These are phyloP conservation scores for Thalassoma bifasciatum DNA, from an alignment of 2,113 vertebrate genomes.

Conservation along the genomic window DNA sequence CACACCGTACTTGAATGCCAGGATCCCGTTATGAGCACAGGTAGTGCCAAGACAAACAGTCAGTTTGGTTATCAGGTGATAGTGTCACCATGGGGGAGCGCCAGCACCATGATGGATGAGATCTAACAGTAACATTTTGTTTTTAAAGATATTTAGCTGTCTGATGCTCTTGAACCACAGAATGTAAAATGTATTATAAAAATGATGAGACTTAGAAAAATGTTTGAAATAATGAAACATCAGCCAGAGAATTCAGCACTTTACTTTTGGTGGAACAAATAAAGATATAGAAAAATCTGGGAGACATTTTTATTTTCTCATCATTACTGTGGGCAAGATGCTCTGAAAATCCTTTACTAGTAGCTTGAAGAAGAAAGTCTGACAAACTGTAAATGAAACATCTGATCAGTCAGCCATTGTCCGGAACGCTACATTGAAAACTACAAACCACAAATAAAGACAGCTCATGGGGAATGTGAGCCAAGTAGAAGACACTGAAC, in stretches of 20 bases:
- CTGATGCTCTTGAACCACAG: no score
- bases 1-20: neutral
- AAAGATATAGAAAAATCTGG: no score
- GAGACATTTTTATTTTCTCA: no score
- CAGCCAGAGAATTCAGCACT: no score
- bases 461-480: neutral
- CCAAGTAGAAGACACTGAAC: neutral
- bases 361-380: no score
- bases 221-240: no score
- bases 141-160: no score
- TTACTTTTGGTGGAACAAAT: no score
- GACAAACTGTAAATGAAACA: neutral
- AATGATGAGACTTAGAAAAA: no score
- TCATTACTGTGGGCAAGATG: no score
- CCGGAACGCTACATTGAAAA: neutral
- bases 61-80: constrained; percentile 6
- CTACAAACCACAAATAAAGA: constrained; percentile 5
- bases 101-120: neutral
- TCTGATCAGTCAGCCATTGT: neutral
- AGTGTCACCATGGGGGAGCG: neutral
- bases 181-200: no score
- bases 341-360: no score
- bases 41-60: constrained; percentile 10
- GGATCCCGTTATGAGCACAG: neutral
- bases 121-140: neutral